Base-by-base conservation (phyloP, 2,113 vertebrate species). In the Phyllostomus discolor region DNA sequence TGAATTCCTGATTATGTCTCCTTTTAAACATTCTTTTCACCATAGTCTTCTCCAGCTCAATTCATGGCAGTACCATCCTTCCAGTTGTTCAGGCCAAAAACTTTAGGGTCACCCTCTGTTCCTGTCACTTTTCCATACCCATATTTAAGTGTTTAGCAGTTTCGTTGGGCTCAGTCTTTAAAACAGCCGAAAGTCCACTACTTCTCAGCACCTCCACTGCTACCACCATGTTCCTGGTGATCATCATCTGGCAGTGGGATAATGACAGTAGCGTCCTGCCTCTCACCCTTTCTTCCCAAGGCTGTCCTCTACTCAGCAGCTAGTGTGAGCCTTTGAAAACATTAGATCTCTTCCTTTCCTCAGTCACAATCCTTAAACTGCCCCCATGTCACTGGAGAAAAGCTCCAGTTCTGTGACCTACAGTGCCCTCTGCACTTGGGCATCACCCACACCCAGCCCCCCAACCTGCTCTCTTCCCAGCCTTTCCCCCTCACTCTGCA, bases 1-100 rank as follows among this genome's bases (percentile, higher is more conserved):
- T 38, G 52, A 94, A 64, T 48, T 88, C 78, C 38, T 75, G 69
- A 70, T 83, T 54, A 54, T 94, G 75, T 96, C 88, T 95, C 15
- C 11, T 19, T 67, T 88, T 79, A 84, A 85, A 38, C 50, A 24
- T 48, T 89, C 41, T 72, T 92, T n/a, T 90, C 33, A 48, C 41
- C 20, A 64, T 5, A 78, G 57, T 64, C 66, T 85, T 91, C 35
- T 31, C 4, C 33, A 72, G 46, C 16, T 76, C 70, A 78, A 10
- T 86, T 93, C 26, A n/a, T 59, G 31, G 5, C 46, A 78, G 24
- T 16, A 85, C 28, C 24, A 28, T 88, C 19, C 14, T 95, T 85
- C 12, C 14, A 66, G n/a, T 80, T 93, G 69, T 59, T 94, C 57
- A 75, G n/a, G 33, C 11, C 33, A 35, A 89, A 59, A 94, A 73